A percentile compares a stretch with the other conserved stretches of the same genome.
phyloP scores from a whole-genome alignment of 1,140 invertebrate species.

The Lordiphosa clarofinis region DNA sequence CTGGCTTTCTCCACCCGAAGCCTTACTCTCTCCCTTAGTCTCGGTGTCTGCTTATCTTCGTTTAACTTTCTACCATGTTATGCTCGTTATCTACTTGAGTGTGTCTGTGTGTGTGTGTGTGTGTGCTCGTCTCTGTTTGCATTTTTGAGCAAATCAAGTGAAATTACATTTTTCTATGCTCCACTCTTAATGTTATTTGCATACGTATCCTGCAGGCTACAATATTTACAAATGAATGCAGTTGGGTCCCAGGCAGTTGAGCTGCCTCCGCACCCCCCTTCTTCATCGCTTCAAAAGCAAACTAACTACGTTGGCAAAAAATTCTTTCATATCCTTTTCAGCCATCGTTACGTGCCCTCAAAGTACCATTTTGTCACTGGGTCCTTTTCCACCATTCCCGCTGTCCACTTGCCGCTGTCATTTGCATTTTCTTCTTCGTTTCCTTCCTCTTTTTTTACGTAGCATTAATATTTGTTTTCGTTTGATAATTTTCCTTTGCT shows the following conservation, averaged over 20 bases:
- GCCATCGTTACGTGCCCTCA: constrained; percentile 73
- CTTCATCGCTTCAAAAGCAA: constrained; percentile 3
- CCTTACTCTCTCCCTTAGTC: constrained; percentile 19
- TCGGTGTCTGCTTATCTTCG: constrained; percentile 50
- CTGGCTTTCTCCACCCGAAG: constrained; percentile 13
- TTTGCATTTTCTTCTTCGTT: constrained; percentile 53
- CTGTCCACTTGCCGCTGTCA: constrained; percentile 38
- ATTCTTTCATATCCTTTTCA: constrained; percentile 75
- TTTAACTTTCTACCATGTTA: constrained; percentile 64
- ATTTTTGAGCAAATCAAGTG: constrained; percentile 77
- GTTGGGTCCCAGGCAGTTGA: constrained; percentile 26
- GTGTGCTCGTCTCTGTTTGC: constrained; percentile 43
- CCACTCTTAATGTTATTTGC: constrained; percentile 72
- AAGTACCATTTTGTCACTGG: constrained; percentile 72
- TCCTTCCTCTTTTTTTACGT: constrained; percentile 19
- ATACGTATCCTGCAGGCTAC: constrained; percentile 74
- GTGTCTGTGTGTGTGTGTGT: constrained; percentile 17
- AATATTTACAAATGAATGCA: constrained; percentile 72
- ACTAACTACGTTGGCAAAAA: constrained; percentile 70
- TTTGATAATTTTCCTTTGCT: constrained; percentile 77
- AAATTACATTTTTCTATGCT: constrained; percentile 75
- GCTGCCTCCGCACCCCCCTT: constrained; percentile 13
- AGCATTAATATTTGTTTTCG: constrained; percentile 77
- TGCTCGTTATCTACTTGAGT: constrained; percentile 46
- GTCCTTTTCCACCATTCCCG: constrained; percentile 4